Conservation (phyloP, 2,113 vertebrate genomes). For the Dipodomys stephensi region DNA sequence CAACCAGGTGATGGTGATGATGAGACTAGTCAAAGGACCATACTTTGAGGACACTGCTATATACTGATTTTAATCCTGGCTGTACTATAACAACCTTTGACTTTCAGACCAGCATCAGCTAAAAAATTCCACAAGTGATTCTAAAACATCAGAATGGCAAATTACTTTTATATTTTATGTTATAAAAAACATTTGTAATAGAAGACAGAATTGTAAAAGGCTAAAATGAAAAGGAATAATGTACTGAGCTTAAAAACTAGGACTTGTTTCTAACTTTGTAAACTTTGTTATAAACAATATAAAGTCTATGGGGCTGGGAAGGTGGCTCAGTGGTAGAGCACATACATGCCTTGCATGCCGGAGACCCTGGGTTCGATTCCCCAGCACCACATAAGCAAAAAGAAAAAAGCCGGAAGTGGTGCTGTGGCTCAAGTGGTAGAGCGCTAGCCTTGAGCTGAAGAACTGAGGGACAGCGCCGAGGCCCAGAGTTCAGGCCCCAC, state of each 20-base stretch:
- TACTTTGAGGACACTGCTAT: background rate
- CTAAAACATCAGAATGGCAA: background rate
- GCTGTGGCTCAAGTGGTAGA: too few relatives aligned
- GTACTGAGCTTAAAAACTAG: background rate
- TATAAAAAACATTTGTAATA: conserved; percentile 12
- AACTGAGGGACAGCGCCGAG: too few relatives aligned
- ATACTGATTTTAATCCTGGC: background rate
- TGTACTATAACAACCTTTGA: background rate
- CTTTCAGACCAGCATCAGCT: background rate
- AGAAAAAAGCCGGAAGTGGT: too few relatives aligned
- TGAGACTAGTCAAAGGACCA: too few relatives aligned
- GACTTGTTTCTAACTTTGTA: conserved; percentile 37
- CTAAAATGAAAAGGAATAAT: background rate
- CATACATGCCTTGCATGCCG: too few relatives aligned
- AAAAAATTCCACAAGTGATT: background rate
- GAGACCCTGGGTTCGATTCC: too few relatives aligned
- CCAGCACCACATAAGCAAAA: too few relatives aligned
- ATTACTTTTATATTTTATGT: background rate
- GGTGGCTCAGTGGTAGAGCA: too few relatives aligned
- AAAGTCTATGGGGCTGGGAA: too few relatives aligned
- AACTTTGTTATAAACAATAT: background rate
- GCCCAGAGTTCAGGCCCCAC: too few relatives aligned
- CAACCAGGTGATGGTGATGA: background rate
- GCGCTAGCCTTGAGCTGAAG: too few relatives aligned
- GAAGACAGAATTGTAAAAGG: conserved; percentile 23